Percentiles rank a stretch among this genome's conserved stretches.
These are phyloP conservation scores for Lophius piscatorius DNA, from an alignment of 2,113 vertebrate genomes.

Conservation along the genomic window DNA sequence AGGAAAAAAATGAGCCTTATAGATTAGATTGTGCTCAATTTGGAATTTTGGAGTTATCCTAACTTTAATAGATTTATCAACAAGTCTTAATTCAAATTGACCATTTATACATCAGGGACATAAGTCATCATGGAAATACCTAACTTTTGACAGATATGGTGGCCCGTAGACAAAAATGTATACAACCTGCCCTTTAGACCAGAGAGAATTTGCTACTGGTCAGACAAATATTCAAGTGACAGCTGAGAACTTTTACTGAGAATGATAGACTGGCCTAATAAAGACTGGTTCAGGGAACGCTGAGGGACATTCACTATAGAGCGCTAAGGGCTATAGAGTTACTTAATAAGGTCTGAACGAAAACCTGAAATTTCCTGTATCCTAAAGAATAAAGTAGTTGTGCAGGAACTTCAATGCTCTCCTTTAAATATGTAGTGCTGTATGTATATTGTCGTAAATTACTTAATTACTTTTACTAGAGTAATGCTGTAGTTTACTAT, in stretches of 20 bases:
- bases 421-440: neutral
- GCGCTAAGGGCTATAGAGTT: constrained; percentile 13
- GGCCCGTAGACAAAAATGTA: constrained; percentile 11
- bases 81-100: too few species aligned
- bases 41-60: too few species aligned
- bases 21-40: too few species aligned
- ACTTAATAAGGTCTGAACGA: constrained; percentile 5
- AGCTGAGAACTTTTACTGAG: constrained; percentile 43
- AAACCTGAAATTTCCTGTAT: constrained; percentile 2
- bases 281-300: constrained; percentile 45
- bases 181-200: constrained; percentile 22
- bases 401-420: neutral
- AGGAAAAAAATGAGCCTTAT: too few species aligned
- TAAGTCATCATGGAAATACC: neutral
- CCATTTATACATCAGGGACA: too few species aligned
- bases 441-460: too few species aligned
- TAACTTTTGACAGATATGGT: neutral
- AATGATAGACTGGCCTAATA: constrained; percentile 55
- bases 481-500: too few species aligned
- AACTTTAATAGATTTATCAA: too few species aligned
- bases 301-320: constrained; percentile 24
- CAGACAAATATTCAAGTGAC: constrained; percentile 57
- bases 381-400: neutral
- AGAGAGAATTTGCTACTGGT: constrained; percentile 42
- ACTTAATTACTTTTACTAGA: too few species aligned